Conservation (phyloP, 1,140 invertebrate genomes). For the Acromyrmex heyeri region DNA sequence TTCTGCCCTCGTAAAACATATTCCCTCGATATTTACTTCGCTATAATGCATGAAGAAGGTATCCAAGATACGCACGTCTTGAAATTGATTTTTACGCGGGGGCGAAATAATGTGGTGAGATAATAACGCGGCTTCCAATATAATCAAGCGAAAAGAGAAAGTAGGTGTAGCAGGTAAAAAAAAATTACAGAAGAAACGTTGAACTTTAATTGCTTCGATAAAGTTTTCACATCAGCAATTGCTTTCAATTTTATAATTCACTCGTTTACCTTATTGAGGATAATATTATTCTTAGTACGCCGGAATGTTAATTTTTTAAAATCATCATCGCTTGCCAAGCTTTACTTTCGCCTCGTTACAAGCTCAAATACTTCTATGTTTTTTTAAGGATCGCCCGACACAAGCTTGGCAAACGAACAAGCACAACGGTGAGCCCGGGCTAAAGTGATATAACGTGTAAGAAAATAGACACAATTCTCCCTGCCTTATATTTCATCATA, state of each 20-base stretch:
- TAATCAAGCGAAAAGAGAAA: conserved; percentile 23
- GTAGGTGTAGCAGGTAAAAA: neutral
- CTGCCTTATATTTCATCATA: conserved; percentile 55
- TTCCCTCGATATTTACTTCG: conserved; percentile 1
- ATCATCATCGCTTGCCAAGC: conserved; percentile 12
- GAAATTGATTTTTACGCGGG: conserved; percentile 46
- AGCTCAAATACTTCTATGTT: conserved; percentile 58
- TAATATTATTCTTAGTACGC: neutral
- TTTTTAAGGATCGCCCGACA: conserved; percentile 58
- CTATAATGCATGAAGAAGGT: conserved; percentile 17
- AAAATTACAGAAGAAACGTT: neutral
- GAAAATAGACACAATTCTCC: conserved; percentile 44
- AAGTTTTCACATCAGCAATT: conserved; percentile 31
- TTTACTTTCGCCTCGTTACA: conserved; percentile 55
- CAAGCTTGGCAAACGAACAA: conserved; percentile 23
- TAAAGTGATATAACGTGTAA: conserved; percentile 64
- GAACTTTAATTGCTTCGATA: conserved; percentile 31
- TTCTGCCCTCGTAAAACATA: conserved; percentile 23
- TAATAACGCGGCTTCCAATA: neutral
- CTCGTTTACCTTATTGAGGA: neutral
- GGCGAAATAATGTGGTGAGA: neutral
- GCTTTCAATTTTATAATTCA: conserved; percentile 50
- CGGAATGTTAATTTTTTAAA: conserved; percentile 45
- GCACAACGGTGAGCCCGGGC: neutral
- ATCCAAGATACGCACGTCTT: neutral